These are phyloP conservation scores for Semicossyphus pulcher DNA, from an alignment of 2,113 vertebrate species.

Conservation along the genomic window DNA sequence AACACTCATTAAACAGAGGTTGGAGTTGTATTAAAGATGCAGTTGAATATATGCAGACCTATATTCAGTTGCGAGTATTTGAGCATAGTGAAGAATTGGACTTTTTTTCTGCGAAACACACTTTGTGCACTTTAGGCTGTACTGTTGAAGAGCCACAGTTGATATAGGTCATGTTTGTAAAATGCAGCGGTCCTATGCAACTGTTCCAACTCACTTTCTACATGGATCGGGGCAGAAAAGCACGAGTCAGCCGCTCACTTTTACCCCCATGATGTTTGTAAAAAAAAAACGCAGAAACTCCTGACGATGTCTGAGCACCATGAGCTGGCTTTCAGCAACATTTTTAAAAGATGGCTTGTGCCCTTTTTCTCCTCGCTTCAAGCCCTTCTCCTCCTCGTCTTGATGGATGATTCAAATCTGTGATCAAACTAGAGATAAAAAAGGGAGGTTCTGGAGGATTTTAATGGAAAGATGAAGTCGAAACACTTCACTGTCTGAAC, in stretches of 20 bases:
- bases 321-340: constrained; percentile 12
- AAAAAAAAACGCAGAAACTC: constrained; percentile 1
- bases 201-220: constrained; percentile 68
- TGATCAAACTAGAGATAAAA: constrained; percentile 27
- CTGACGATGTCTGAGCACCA: constrained; percentile 2
- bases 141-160: constrained; percentile 79
- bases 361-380: constrained; percentile 2
- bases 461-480: constrained; percentile 16
- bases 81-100: constrained; percentile 63
- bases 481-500: constrained; percentile 20
- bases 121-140: constrained; percentile 85
- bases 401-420: constrained; percentile 34
- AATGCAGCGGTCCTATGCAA: constrained; percentile 62
- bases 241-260: constrained; percentile 39
- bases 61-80: constrained; percentile 47
- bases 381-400: neutral
- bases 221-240: constrained; percentile 57
- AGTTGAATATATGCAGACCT: constrained; percentile 34
- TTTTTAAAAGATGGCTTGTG: neutral
- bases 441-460: constrained; percentile 3
- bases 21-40: constrained; percentile 55
- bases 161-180: constrained; percentile 60
- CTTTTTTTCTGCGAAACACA: constrained; percentile 61
- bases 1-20: constrained; percentile 58
- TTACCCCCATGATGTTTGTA: neutral